phyloP scores from a whole-genome alignment of 2,888 invertebrate genomes.

The Deroplatys truncata region DNA sequence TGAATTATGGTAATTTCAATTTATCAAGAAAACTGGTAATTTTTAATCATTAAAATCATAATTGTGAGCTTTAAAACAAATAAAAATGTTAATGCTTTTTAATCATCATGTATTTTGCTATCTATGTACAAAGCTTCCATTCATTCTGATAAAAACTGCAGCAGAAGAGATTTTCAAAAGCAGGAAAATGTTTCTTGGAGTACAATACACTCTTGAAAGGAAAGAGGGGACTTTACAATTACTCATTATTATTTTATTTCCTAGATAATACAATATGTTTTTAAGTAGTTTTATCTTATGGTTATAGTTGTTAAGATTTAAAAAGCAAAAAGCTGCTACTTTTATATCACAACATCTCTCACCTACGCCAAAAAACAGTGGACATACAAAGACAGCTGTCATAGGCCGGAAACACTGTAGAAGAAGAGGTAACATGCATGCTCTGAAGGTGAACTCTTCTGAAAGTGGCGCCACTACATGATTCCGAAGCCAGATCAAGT shows the following conservation, averaged over 20 bases:
- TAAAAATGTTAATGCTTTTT: too few species aligned
- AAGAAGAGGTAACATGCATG: constrained; percentile 90
- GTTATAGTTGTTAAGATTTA: background rate
- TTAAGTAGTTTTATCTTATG: background rate
- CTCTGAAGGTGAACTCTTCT: constrained; percentile 93
- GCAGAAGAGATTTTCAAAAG: too few species aligned
- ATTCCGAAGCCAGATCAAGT: constrained; percentile 82
- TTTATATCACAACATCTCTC: constrained; percentile 36
- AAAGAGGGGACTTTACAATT: background rate
- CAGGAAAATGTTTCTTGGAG: background rate
- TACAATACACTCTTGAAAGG: background rate
- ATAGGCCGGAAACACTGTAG: constrained; percentile 74
- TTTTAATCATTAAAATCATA: too few species aligned
- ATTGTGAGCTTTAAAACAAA: too few species aligned
- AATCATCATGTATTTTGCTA: too few species aligned
- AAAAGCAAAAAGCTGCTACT: too few species aligned
- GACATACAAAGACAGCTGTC: constrained; percentile 76
- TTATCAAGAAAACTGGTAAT: too few species aligned
- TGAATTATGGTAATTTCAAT: too few species aligned
- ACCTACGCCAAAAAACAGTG: constrained; percentile 89
- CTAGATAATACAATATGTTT: background rate
- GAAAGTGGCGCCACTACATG: constrained; percentile 88
- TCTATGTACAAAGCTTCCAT: too few species aligned
- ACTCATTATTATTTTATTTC: background rate
- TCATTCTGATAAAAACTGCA: too few species aligned